Percentiles rank a stretch among this genome's conserved stretches.
These are phyloP conservation scores for Polymixis lichenea DNA, from an alignment of 2,888 invertebrate genomes.

Conservation along the genomic window DNA sequence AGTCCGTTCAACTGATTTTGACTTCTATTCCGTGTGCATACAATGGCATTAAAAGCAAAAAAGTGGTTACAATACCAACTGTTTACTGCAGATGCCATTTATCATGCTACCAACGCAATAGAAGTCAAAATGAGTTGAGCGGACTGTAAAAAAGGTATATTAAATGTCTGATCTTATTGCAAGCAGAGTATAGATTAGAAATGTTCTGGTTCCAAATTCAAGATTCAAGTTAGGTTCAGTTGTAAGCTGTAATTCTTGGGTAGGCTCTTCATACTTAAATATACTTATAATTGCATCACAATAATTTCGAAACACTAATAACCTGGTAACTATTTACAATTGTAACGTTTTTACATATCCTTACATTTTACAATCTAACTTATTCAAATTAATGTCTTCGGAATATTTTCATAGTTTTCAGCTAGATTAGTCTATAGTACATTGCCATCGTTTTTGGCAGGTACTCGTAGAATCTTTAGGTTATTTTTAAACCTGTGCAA, in stretches of 20 bases:
- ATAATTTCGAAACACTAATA: constrained; percentile 61
- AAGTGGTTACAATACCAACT: too few relatives aligned
- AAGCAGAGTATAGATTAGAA: too few relatives aligned
- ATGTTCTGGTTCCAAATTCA: neutral
- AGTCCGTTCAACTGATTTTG: too few relatives aligned
- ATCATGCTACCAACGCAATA: too few relatives aligned
- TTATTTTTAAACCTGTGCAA: constrained; percentile 1
- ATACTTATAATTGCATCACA: constrained; percentile 60
- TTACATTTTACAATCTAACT: constrained; percentile 43
- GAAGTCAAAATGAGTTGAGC: too few relatives aligned
- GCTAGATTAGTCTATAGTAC: constrained; percentile 43
- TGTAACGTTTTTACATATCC: constrained; percentile 65
- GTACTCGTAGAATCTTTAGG: constrained; percentile 19
- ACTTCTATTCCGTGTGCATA: too few relatives aligned
- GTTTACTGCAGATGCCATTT: too few relatives aligned
- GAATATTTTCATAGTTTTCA: constrained; percentile 56
- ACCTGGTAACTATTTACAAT: constrained; percentile 63
- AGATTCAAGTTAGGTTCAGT: neutral
- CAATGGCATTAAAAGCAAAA: too few relatives aligned
- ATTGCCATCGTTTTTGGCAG: constrained; percentile 18
- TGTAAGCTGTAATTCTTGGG: constrained; percentile 24
- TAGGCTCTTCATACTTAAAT: constrained; percentile 36
- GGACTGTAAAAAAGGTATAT: too few relatives aligned
- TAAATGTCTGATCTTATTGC: too few relatives aligned
- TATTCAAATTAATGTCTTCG: constrained; percentile 43